These are phyloP conservation scores for Lithobius niger DNA, from an alignment of 1,140 invertebrate genomes.

Conservation along the genomic window DNA sequence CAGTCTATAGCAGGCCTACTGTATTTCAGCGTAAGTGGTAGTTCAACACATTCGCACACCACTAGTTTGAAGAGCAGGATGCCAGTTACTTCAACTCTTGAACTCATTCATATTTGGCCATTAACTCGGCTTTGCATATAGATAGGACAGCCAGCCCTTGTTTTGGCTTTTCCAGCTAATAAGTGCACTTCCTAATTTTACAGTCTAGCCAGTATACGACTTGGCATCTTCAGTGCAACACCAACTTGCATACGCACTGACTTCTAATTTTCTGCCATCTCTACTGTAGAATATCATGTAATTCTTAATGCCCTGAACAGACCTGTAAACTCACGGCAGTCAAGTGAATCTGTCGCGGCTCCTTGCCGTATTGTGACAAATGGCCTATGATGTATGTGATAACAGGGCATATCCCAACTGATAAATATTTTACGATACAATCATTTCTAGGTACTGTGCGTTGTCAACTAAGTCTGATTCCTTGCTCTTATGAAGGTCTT, in stretches of 20 bases:
- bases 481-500: not conserved
- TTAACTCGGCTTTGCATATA: not conserved
- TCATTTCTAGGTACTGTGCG: conserved; percentile 25
- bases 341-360: conserved; percentile 28
- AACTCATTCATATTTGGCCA: conserved; percentile 6
- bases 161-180: conserved; percentile 10
- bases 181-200: not conserved
- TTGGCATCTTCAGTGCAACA: not conserved
- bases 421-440: conserved; percentile 33
- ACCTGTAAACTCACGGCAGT: conserved; percentile 29
- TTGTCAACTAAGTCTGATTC: conserved; percentile 12
- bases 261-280: not conserved
- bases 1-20: not conserved
- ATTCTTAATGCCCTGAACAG: conserved; percentile 30
- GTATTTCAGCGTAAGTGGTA: not conserved
- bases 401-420: conserved; percentile 32
- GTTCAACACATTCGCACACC: not conserved
- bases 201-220: conserved; percentile 2
- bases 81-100: not conserved
- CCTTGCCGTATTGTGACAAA: conserved; percentile 32
- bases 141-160: not conserved
- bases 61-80: not conserved
- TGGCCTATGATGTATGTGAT: conserved; percentile 31
- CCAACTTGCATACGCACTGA: not conserved
- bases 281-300: conserved; percentile 15